These are phyloP conservation scores for Passer domesticus DNA, from an alignment of 2,113 vertebrate genomes.

Conservation along the genomic window DNA sequence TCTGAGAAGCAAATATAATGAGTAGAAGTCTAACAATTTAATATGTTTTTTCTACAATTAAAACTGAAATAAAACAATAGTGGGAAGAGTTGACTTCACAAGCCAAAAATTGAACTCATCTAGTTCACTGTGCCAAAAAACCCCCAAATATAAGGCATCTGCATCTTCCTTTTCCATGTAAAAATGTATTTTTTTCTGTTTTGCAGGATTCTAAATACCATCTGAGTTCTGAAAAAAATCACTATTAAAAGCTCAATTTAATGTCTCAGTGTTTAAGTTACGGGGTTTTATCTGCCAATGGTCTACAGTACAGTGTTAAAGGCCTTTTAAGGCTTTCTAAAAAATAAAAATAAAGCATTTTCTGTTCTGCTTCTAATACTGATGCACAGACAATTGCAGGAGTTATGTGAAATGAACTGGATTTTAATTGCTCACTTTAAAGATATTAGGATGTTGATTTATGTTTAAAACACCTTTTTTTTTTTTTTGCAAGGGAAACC, in stretches of 20 bases:
- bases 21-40: neutral
- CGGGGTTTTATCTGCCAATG: neutral
- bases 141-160: neutral
- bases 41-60: neutral
- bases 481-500: neutral
- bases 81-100: neutral
- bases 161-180: neutral
- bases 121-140: neutral
- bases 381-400: neutral
- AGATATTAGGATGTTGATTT: neutral
- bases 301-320: neutral
- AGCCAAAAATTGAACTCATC: neutral
- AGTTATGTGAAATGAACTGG: neutral
- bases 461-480: neutral
- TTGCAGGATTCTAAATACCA: neutral
- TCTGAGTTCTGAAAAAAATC: neutral
- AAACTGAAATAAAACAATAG: neutral
- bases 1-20: neutral
- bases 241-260: neutral
- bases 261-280: neutral
- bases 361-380: neutral
- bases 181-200: neutral
- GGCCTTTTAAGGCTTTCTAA: neutral
- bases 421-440: neutral
- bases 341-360: neutral